Evolutionary conservation across 2,888 invertebrate species (phyloP).

Genomic region (Pachliopta kotzebuea): DNA sequence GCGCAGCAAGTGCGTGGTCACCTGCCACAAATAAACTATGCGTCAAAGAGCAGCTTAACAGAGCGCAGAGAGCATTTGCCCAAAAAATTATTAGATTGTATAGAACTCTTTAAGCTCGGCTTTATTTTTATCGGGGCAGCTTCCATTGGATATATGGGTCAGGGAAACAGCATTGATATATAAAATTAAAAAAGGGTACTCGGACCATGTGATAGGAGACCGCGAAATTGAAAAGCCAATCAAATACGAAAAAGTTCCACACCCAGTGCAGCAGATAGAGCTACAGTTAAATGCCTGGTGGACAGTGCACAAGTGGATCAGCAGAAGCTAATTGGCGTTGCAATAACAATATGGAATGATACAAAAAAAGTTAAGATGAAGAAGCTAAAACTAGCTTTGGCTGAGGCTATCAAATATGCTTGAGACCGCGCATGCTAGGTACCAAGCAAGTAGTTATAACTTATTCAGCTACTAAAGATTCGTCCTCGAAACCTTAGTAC

Average conservation of each 20-base stretch:
- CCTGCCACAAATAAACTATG: neutral
- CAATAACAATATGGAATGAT: no score
- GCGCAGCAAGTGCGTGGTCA: slow-evolving; percentile 6
- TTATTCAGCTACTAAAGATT: no score
- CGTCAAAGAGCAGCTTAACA: slow-evolving; percentile 8
- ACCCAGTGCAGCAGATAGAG: neutral
- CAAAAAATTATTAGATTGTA: slow-evolving; percentile 28
- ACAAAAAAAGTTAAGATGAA: no score
- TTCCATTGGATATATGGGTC: neutral
- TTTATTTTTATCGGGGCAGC: slow-evolving; percentile 25
- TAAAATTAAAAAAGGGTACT: neutral
- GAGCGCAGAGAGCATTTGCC: slow-evolving; percentile 29
- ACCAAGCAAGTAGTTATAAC: no score
- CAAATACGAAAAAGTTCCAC: neutral
- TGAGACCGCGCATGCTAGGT: no score
- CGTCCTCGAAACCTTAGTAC: no score
- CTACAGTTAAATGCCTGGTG: neutral
- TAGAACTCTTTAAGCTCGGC: slow-evolving; percentile 32
- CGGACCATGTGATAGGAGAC: slow-evolving; percentile 1
- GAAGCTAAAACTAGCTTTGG: no score
- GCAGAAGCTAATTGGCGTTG: no score
- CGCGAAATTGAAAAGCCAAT: neutral
- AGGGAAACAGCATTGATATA: neutral
- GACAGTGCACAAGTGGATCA: no score
- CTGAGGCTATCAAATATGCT: no score